These are phyloP conservation scores for Mormyrus hasselquistii DNA, from an alignment of 2,797 vertebrate species.

Conservation along the genomic window DNA sequence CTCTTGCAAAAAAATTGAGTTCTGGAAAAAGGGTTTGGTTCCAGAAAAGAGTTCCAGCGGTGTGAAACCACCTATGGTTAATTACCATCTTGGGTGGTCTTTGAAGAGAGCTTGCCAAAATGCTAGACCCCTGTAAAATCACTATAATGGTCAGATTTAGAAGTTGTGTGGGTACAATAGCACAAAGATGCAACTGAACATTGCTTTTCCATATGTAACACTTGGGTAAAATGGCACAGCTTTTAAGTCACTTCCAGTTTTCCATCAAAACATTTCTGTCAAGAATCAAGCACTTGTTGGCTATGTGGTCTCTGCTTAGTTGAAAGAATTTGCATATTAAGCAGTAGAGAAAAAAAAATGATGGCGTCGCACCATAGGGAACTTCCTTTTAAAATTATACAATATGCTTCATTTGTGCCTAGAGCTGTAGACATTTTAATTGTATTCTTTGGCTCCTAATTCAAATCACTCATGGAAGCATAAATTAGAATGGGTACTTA, in stretches of 20 bases:
- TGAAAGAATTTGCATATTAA: conserved; percentile 18
- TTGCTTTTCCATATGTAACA: neutral
- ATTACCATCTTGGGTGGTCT: neutral
- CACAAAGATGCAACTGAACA: conserved; percentile 22
- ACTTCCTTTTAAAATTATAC: conserved; percentile 11
- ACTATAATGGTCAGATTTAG: neutral
- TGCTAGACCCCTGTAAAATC: neutral
- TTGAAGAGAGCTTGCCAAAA: conserved; percentile 6
- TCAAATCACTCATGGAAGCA: conserved; percentile 25
- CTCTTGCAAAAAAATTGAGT: neutral
- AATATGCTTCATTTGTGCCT: conserved; percentile 24
- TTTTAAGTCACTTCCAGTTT: neutral
- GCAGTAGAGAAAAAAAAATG: conserved; percentile 8
- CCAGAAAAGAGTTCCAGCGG: neutral
- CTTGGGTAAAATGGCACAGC: neutral
- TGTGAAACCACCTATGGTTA: neutral
- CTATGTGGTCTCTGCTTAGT: neutral
- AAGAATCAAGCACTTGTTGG: conserved; percentile 14
- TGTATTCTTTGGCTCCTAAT: conserved; percentile 24
- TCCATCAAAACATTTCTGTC: conserved; percentile 2
- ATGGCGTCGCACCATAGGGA: neutral
- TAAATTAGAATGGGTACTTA: conserved; percentile 33
- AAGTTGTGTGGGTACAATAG: conserved; percentile 1
- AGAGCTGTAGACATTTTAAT: conserved; percentile 31
- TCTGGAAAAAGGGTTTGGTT: neutral